Percentiles rank a stretch among this genome's conserved stretches.
These are phyloP conservation scores for Scaptomyza reducta DNA, from an alignment of 2,888 invertebrate species.

Conservation along the genomic window DNA sequence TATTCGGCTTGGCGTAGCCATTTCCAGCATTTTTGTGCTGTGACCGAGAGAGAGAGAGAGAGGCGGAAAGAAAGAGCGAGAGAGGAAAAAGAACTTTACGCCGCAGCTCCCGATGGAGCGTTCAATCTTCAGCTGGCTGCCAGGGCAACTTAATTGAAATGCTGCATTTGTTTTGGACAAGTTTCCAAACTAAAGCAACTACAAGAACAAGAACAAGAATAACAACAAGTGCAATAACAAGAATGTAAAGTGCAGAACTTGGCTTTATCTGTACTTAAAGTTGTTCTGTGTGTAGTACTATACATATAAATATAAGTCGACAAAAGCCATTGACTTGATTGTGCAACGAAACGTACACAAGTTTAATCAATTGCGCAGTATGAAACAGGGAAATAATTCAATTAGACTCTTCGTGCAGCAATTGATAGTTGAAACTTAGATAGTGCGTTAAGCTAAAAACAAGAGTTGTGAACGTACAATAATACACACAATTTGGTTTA, in stretches of 20 bases:
- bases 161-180: conserved; percentile 60
- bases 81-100: conserved; percentile 25
- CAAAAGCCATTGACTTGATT: conserved; percentile 45
- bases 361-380: background rate
- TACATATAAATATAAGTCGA: conserved; percentile 10
- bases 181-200: conserved; percentile 26
- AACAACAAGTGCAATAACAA: background rate
- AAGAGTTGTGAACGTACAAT: background rate
- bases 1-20: conserved; percentile 33
- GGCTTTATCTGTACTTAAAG: conserved; percentile 31
- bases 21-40: conserved; percentile 33
- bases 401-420: background rate
- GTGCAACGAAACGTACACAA: conserved; percentile 18
- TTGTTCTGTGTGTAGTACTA: conserved; percentile 17
- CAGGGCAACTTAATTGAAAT: conserved; percentile 67
- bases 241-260: conserved; percentile 32
- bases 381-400: background rate
- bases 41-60: background rate
- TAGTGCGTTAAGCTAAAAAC: too few relatives aligned
- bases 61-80: background rate
- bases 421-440: background rate
- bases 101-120: conserved; percentile 57
- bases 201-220: conserved; percentile 1
- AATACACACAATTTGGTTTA: background rate
- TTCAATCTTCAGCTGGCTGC: conserved; percentile 59